Conservation (phyloP, 2,797 vertebrate species). For the Linurgus olivaceus region DNA sequence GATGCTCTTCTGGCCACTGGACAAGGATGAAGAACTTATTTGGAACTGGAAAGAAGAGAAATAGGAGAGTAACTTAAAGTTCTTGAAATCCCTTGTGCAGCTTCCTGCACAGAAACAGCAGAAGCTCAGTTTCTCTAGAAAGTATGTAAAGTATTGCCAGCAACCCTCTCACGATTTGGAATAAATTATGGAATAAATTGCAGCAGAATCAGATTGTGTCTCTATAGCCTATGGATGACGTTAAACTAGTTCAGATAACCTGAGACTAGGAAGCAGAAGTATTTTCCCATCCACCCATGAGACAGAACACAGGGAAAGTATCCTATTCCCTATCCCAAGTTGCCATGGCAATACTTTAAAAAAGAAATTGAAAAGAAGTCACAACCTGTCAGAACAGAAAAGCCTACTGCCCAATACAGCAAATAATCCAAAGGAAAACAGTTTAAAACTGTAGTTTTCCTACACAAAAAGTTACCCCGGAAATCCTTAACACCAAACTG, state of each 20-base stretch:
- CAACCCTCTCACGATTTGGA: not conserved
- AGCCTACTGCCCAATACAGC: not conserved
- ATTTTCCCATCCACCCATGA: not conserved
- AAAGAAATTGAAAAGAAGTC: not conserved
- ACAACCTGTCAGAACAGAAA: not conserved
- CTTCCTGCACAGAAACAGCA: not conserved
- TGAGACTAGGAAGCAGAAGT: not conserved
- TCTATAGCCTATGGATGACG: not conserved
- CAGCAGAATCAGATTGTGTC: not conserved
- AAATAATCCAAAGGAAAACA: not conserved
- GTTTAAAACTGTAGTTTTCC: not conserved
- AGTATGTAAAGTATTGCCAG: not conserved
- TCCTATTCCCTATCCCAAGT: not conserved
- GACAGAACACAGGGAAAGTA: not conserved
- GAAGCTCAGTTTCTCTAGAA: not conserved
- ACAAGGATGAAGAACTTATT: not conserved
- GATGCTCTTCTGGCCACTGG: not conserved
- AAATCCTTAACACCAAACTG: not conserved
- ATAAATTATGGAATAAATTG: not conserved
- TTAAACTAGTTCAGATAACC: not conserved
- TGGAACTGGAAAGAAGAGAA: constrained; percentile 4
- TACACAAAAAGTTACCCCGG: not conserved
- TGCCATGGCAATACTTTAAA: not conserved
- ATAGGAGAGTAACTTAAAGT: not conserved
- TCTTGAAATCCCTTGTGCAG: not conserved